These are phyloP conservation scores for western clawed frog (Xenopus tropicalis) DNA, from an alignment of 2,113 vertebrate genomes.

Conservation along the genomic window DNA sequence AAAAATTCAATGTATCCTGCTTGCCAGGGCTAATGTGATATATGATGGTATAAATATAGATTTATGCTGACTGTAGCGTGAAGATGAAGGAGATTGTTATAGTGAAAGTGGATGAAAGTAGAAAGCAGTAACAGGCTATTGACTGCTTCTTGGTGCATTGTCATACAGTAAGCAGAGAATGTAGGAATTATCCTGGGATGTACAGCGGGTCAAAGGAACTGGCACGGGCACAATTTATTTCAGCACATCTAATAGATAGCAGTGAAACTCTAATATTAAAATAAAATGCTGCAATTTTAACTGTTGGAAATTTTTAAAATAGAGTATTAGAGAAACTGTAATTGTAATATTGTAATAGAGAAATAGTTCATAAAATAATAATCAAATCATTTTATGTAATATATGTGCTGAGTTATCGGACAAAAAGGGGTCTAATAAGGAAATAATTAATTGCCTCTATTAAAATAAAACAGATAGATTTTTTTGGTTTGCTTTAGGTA, in stretches of 20 bases:
- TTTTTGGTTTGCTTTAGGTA: no score
- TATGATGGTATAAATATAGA: slow-evolving; percentile 33
- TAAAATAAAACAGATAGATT: no score
- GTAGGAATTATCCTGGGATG: slow-evolving; percentile 19
- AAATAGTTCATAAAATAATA: no score
- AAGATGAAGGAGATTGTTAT: slow-evolving; percentile 22
- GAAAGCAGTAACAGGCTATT: slow-evolving; percentile 24
- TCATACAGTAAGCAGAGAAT: slow-evolving; percentile 34
- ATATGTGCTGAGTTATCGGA: no score
- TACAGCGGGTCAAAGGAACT: slow-evolving; percentile 8
- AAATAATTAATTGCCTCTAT: no score
- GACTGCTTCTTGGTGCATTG: slow-evolving; percentile 26
- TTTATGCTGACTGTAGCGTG: slow-evolving; percentile 36
- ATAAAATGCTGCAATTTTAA: no score
- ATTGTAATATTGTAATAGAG: no score
- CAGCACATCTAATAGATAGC: not conserved
- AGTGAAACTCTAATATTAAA: not conserved
- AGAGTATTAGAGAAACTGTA: no score
- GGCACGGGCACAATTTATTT: not conserved
- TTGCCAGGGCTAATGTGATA: slow-evolving; percentile 28
- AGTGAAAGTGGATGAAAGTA: slow-evolving; percentile 19
- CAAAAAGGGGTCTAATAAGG: no score
- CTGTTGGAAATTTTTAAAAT: no score
- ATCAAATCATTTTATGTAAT: no score
- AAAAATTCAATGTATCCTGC: slow-evolving; percentile 26